Evolutionary conservation across 2,888 invertebrate genomes (phyloP).

Genomic region (Ochropleura plecta): DNA sequence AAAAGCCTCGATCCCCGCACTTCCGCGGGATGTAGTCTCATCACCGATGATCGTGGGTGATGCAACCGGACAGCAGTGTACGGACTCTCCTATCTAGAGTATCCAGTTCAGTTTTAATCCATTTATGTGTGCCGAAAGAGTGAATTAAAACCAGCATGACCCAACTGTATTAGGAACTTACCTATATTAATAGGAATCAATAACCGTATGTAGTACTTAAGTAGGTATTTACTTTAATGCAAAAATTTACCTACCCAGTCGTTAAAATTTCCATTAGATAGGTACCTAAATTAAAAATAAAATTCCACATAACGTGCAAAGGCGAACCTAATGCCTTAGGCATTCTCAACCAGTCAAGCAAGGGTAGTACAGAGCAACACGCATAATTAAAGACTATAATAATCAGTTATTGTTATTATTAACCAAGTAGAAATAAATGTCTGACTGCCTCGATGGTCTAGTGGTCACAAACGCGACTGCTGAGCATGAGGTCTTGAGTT

Average conservation of each 20-base stretch:
- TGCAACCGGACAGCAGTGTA: too few relatives aligned
- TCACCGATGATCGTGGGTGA: too few relatives aligned
- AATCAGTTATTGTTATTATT: background rate
- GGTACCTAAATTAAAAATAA: background rate
- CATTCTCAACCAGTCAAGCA: background rate
- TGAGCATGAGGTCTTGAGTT: too few relatives aligned
- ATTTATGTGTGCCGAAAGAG: too few relatives aligned
- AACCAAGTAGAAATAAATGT: slow-evolving; percentile 7
- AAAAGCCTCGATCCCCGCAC: too few relatives aligned
- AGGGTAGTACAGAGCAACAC: background rate
- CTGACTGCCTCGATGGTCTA: too few relatives aligned
- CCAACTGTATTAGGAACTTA: too few relatives aligned
- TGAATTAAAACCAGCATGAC: too few relatives aligned
- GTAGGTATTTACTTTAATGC: background rate
- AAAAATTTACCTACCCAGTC: background rate
- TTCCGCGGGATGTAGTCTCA: too few relatives aligned
- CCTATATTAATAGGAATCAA: background rate
- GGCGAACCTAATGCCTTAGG: background rate
- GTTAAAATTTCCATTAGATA: background rate
- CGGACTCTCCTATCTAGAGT: too few relatives aligned
- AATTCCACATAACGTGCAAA: background rate
- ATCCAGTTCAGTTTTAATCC: too few relatives aligned
- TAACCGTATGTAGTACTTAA: background rate
- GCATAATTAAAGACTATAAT: background rate
- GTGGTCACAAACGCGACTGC: too few relatives aligned